Base-by-base conservation (phyloP, 2,113 vertebrate species). In the Sitta europaea region DNA sequence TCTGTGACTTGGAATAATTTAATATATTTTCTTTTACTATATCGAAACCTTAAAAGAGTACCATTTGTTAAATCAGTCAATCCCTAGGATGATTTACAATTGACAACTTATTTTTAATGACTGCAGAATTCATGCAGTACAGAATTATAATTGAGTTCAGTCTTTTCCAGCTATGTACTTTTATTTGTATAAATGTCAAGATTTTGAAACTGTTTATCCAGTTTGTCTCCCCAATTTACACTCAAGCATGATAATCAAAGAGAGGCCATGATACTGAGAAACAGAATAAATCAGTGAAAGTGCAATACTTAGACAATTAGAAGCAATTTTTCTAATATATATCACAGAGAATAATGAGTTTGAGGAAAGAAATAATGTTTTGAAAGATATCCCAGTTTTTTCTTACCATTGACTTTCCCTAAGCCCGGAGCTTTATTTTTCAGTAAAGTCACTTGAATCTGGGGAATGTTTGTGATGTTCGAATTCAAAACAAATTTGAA, bases 401-500 rank as follows among this genome's bases (percentile, higher is more conserved):
- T 90, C 99, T 99, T 98, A 99, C 99, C 99, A 88, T 97, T 99
- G 90, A 99, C 99, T 98, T 99, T 99, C 73, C 99, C 99, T 92
- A 99, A 98, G 83, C 99, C 99, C 3, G 99, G 99, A 77, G 99
- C 98, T 97, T 99, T 99, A 96, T 99, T 99, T 98, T 99, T 99
- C 96, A 99, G 97, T 92, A 99, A 97, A 73, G 99, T 99, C 97
- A 99, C 98, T 98, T 99, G 99, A 97, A 99, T 99, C 97, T 99
- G 99, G 65, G 99, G 99, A 98, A 99, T 99, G 98, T 98, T 99
- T 94, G 99, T 98, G 94, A 99, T 99, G 97, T 99, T 99, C 95
- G 99, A 98, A 89, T 99, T 99, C 97, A 99, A 98, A 97, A 99
- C 98, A 91, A 99, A 99, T 97, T 99, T 99, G 97, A 99, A 99